Conservation (phyloP, 2,797 vertebrate species). For the Hylomyscus alleni region DNA sequence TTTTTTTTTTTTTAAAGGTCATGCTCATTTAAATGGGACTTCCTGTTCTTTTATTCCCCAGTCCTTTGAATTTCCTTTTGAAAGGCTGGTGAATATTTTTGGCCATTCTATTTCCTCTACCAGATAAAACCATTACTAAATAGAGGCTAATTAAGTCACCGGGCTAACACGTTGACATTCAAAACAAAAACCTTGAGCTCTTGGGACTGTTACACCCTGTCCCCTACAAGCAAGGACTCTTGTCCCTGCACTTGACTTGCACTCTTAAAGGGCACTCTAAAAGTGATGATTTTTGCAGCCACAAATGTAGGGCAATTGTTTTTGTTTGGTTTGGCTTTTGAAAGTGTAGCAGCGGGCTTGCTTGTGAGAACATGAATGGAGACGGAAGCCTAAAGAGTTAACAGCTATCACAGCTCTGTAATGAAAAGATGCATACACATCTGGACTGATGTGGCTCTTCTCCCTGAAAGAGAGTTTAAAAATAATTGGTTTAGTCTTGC, state of each 20-base stretch:
- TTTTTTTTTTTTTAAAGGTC: not conserved
- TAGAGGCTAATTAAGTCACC: conserved; percentile 72
- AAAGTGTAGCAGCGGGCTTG: not conserved
- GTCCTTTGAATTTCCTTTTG: conserved; percentile 70
- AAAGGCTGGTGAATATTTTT: conserved; percentile 70
- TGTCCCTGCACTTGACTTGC: not conserved
- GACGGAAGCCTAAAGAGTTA: not conserved
- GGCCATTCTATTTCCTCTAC: conserved; percentile 76
- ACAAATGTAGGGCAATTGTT: not conserved
- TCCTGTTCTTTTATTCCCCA: conserved; percentile 62
- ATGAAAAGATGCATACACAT: conserved; percentile 77
- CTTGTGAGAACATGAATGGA: not conserved
- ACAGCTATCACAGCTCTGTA: not conserved
- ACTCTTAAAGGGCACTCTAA: not conserved
- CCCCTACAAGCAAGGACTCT: not conserved
- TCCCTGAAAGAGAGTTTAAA: conserved; percentile 83
- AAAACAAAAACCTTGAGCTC: not conserved
- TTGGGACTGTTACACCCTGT: not conserved
- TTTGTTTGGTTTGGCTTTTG: not conserved
- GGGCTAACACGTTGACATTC: not conserved
- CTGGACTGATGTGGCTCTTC: conserved; percentile 74
- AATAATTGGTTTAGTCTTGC: conserved; percentile 16
- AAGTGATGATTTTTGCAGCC: conserved; percentile 66
- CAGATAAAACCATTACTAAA: conserved; percentile 70
- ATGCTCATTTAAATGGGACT: not conserved